These are phyloP conservation scores for Microplitis manilae DNA, from an alignment of 2,888 invertebrate species.

Conservation along the genomic window DNA sequence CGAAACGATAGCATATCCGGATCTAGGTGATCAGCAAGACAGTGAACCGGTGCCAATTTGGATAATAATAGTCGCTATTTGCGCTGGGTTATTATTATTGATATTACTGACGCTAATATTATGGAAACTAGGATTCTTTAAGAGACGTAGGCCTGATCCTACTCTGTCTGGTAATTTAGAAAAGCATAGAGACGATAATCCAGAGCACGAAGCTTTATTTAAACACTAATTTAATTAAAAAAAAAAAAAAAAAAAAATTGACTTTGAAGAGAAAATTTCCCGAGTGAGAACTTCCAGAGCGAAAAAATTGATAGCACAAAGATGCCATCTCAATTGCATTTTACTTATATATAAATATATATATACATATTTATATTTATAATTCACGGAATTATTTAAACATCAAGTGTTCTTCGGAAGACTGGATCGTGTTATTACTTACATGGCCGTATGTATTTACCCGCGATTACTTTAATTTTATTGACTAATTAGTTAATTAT, in stretches of 20 bases:
- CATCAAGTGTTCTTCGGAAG: conserved; percentile 21
- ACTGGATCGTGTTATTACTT: conserved; percentile 47
- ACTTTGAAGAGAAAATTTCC: background rate
- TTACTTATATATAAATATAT: conserved; percentile 16
- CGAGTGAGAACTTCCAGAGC: background rate
- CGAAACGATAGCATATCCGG: conserved; percentile 88
- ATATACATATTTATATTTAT: conserved; percentile 17
- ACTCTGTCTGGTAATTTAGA: conserved; percentile 86
- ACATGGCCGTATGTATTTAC: conserved; percentile 41
- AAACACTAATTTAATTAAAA: conserved; percentile 59
- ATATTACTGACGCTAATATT: conserved; percentile 85
- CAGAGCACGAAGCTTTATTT: conserved; percentile 71
- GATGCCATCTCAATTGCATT: conserved; percentile 8
- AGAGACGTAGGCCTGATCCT: conserved; percentile 86
- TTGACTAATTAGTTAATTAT: background rate
- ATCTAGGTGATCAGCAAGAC: conserved; percentile 82
- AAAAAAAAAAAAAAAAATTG: background rate
- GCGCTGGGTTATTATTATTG: conserved; percentile 87
- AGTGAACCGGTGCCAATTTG: conserved; percentile 85
- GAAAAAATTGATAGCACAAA: background rate
- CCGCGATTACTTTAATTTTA: background rate
- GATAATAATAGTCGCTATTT: conserved; percentile 88
- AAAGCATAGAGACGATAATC: conserved; percentile 82
- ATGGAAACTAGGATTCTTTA: conserved; percentile 94
- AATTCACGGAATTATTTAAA: background rate